Evolutionary conservation across 2,888 invertebrate genomes (phyloP), one percentile per base, ranked within the genome.

Genomic region (Drosophila subquinaria): DNA sequence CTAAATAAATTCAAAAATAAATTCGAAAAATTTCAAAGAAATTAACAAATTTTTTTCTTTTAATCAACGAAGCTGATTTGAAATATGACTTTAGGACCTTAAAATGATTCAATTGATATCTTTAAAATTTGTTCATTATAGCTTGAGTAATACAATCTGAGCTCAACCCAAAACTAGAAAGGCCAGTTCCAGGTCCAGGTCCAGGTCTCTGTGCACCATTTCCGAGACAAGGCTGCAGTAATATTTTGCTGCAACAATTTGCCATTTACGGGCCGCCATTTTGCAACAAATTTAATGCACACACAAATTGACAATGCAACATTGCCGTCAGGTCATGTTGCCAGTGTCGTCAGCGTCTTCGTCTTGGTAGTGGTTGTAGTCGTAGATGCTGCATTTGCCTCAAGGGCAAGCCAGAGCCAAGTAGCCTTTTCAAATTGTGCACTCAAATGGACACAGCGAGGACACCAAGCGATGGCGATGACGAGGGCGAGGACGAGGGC

Each of bases 401-500:
- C 78, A 86, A 79, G 88, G 82, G 59, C 66, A 77, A 77, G 53
- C 67, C 38, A 38, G 48, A 80, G 74, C 75, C 69, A 88, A 89
- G 88, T 89, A 89, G 86, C 88, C 89, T 79, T 89, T 89, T 89
- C 73, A 88, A 89, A 82, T 72, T 85, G 86, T 82, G 86, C 86
- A 89, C 89, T 86, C 81, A 88, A 85, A 85, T 85, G 88, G 88
- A 82, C 83, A 73, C 66, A 78, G 68, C 76, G 62, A 85, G 85
- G 79, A 82, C 82, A 73, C 65, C 68, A 17, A 68, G 60, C 66
- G 36, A 53, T 47, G 45, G 57, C 15, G 60, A 60, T 35, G 42
- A 23, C 60, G 42, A 57, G 17, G 59, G 51, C 76, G 53, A 57
- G 36, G 17, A 66, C 76, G 42, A 57, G 17, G 59, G 51, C 76